phyloP scores from a whole-genome alignment of 1,140 invertebrate genomes.

The Streblospio benedicti region DNA sequence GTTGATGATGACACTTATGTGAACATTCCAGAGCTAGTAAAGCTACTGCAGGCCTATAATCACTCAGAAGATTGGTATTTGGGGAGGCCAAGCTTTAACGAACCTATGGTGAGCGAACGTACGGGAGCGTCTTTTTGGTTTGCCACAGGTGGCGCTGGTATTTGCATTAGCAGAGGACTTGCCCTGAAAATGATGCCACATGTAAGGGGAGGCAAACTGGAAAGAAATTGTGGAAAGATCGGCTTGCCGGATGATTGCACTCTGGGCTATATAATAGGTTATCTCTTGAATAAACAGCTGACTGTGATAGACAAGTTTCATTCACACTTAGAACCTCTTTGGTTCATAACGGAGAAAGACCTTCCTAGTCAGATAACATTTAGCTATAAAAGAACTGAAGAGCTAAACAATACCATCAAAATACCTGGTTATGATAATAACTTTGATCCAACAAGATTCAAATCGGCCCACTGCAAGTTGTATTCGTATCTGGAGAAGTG shows the following conservation, averaged over 20 bases:
- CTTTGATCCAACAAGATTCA: slow-evolving; percentile 86
- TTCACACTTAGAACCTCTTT: slow-evolving; percentile 92
- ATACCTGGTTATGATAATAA: slow-evolving; percentile 73
- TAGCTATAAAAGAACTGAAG: slow-evolving; percentile 71
- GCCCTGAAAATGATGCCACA: slow-evolving; percentile 90
- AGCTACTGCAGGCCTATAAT: slow-evolving; percentile 73
- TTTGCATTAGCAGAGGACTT: slow-evolving; percentile 85
- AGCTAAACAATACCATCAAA: slow-evolving; percentile 79
- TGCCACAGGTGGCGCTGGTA: slow-evolving; percentile 93
- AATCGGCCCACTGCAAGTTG: too few relatives aligned
- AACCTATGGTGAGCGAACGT: slow-evolving; percentile 65
- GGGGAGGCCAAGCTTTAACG: slow-evolving; percentile 84
- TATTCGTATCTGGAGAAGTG: too few relatives aligned
- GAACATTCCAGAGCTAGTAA: slow-evolving; percentile 76
- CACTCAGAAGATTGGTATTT: slow-evolving; percentile 89
- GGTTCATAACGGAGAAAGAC: slow-evolving; percentile 34
- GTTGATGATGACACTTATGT: slow-evolving; percentile 99
- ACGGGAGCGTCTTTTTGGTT: slow-evolving; percentile 98
- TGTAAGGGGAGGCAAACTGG: slow-evolving; percentile 88
- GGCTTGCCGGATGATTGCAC: slow-evolving; percentile 91
- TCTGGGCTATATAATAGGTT: slow-evolving; percentile 95
- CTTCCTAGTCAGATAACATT: slow-evolving; percentile 70
- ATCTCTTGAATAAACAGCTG: slow-evolving; percentile 75
- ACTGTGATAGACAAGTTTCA: slow-evolving; percentile 88
- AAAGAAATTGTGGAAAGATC: slow-evolving; percentile 77